These are phyloP conservation scores for Octopus sinensis DNA, from an alignment of 1,140 invertebrate species.

Conservation along the genomic window DNA sequence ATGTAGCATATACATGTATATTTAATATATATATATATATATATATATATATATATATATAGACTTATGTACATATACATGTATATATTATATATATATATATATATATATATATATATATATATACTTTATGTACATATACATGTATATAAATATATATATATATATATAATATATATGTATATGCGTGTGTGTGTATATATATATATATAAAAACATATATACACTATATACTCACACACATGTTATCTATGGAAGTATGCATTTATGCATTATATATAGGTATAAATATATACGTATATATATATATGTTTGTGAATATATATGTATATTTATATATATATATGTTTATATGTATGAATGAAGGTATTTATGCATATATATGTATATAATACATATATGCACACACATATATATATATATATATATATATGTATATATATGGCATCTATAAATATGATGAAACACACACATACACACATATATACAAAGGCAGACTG, in stretches of 20 bases:
- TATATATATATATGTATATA: background rate
- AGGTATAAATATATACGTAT: slow-evolving; percentile 18
- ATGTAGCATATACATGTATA: too few species aligned
- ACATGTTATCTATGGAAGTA: background rate
- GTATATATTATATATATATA: too few species aligned
- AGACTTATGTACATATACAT: too few species aligned
- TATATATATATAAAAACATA: too few species aligned
- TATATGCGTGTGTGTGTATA: too few species aligned
- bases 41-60: too few species aligned
- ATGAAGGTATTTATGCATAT: too few species aligned
- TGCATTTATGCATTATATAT: slow-evolving; percentile 13
- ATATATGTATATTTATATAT: slow-evolving; percentile 16
- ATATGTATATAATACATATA: background rate
- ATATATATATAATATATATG: too few species aligned
- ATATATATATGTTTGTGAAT: slow-evolving; percentile 19
- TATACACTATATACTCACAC: background rate
- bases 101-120: too few species aligned
- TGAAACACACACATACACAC: background rate
- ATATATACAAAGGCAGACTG: background rate
- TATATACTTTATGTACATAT: too few species aligned
- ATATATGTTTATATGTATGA: background rate
- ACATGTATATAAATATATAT: too few species aligned
- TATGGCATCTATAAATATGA: background rate
- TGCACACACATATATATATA: background rate
- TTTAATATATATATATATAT: too few species aligned